Evolutionary conservation across 2,797 vertebrate genomes (phyloP).

Genomic region (Champsocephalus gunnari): DNA sequence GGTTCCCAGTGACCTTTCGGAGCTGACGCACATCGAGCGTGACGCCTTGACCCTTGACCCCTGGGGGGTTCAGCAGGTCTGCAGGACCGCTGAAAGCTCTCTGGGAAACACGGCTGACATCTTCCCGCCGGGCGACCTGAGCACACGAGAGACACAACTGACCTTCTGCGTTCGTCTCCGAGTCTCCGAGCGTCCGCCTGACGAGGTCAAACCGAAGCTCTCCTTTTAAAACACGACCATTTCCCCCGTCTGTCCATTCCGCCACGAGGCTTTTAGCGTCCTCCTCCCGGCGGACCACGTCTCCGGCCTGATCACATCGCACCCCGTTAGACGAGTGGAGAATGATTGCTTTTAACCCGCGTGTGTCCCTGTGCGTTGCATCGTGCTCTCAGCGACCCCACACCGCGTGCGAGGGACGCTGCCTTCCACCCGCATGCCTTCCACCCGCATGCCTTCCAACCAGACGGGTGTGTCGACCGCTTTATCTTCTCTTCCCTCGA

Average conservation of each 20-base stretch:
- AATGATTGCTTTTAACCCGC: too few species aligned
- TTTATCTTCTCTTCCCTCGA: too few species aligned
- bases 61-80: neutral
- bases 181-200: neutral
- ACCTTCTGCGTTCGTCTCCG: slow-evolving; percentile 30
- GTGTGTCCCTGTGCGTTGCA: too few species aligned
- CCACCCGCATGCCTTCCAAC: neutral
- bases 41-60: too few species aligned
- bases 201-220: neutral
- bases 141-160: neutral
- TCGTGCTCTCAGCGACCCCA: neutral
- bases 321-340: too few species aligned
- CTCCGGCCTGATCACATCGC: too few species aligned
- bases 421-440: too few species aligned
- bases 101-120: slow-evolving; percentile 21
- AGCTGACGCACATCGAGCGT: too few species aligned
- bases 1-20: too few species aligned
- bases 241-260: neutral
- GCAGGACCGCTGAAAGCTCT: slow-evolving; percentile 31
- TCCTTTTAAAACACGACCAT: neutral
- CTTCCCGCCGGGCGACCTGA: neutral
- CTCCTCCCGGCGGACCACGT: too few species aligned
- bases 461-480: neutral
- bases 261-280: too few species aligned
- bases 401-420: too few species aligned